Evolutionary conservation across 2,888 invertebrate genomes (phyloP), one percentile per base, ranked within the genome.

Genomic region (Stenchaetothrips biformis): DNA sequence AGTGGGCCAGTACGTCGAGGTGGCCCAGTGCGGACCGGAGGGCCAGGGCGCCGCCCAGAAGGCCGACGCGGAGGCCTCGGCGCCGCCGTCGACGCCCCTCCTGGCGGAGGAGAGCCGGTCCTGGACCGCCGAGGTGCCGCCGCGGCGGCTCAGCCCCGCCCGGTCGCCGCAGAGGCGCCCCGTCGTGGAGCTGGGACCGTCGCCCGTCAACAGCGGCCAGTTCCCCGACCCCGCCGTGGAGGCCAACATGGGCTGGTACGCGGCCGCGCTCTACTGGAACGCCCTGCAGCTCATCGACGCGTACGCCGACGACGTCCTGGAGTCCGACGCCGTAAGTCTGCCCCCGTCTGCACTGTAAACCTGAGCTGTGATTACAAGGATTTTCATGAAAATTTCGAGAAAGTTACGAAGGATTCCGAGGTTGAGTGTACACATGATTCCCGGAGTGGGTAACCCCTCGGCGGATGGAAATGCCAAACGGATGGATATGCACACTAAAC

Each of bases 281-380:
- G 93, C 94, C 82, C 88, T 93, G 79, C 86, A 90, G 27, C 90
- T 89, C 82, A 90, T 92, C 80, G 92, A 92, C 85, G 86, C 87
- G 18, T 85, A 90, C 82, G 90, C 90, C 0, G 89, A 89, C 79
- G 86, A 86, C 67, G 88, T 92, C 16, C 86, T 92, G 11, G 85
- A 85, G 27, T 89, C 90, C 79, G 89, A 89, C 83, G 87, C 88
- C 74, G 88, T 92, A 25, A 74, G 67, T 74, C 8, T 13, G 13
- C 53, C 13, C 6, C 53, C 53, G 3, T 9, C 53, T 16, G n/a
- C n/a, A n/a, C n/a, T n/a, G n/a, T n/a, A n/a, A n/a, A n/a, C n/a
- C n/a, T n/a, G n/a, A n/a, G n/a, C n/a, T n/a, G n/a, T n/a, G n/a
- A n/a, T n/a, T n/a, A n/a, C n/a, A n/a, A n/a, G n/a, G n/a, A n/a